Percentiles rank a stretch among this genome's conserved stretches.
Conservation (phyloP, 2,888 invertebrate genomes). For the Apodemia hepburni region DNA sequence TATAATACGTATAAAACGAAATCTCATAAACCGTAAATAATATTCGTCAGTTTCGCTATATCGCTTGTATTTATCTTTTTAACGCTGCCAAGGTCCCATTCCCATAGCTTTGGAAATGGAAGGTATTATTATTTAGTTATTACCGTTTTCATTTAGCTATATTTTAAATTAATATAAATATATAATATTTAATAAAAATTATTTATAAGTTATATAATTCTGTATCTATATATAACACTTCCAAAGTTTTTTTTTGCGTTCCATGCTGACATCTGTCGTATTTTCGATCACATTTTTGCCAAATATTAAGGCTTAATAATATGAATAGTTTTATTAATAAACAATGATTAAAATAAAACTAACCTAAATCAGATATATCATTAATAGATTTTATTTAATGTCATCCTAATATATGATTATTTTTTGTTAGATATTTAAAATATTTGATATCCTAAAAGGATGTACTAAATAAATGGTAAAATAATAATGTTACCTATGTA, state of each 20-base stretch:
- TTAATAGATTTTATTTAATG: no score
- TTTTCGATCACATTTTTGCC: no score
- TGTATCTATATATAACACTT: neutral
- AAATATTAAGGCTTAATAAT: no score
- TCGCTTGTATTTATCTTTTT: conserved; percentile 64
- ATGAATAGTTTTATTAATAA: no score
- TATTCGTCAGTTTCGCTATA: conserved; percentile 37
- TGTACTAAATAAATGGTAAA: no score
- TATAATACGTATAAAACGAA: neutral
- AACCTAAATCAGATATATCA: no score
- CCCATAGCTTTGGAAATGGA: conserved; percentile 79
- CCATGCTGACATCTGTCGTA: no score
- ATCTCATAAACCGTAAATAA: conserved; percentile 27
- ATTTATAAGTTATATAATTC: neutral
- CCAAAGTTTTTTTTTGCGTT: neutral
- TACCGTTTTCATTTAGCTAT: conserved; percentile 31
- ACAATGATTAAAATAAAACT: no score
- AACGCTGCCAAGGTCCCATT: conserved; percentile 78
- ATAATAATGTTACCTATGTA: no score
- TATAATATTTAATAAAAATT: neutral
- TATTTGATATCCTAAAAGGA: no score
- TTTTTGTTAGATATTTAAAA: no score
- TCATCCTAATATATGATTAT: no score
- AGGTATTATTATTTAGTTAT: conserved; percentile 60
- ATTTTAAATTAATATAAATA: neutral